Evolutionary conservation across 2,113 vertebrate genomes (phyloP).

Genomic region (Scomber japonicus): DNA sequence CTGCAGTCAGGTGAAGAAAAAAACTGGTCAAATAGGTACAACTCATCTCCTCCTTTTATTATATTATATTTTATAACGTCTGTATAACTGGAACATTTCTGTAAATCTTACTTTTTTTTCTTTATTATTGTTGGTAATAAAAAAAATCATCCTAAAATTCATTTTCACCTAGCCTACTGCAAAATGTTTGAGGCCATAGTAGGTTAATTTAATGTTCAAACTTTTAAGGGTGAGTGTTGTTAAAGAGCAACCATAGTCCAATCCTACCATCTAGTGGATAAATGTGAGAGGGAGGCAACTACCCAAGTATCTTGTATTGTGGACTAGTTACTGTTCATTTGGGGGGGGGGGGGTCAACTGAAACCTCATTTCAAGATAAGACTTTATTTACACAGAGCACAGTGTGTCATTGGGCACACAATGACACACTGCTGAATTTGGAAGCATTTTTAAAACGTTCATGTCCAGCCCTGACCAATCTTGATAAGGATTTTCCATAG

Average conservation of each 20-base stretch:
- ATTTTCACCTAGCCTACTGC: background rate
- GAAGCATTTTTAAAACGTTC: too few species aligned
- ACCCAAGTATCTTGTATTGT: background rate
- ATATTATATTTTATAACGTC: background rate
- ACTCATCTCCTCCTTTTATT: background rate
- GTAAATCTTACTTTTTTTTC: too few species aligned
- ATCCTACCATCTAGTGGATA: conserved; percentile 65
- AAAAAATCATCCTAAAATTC: background rate
- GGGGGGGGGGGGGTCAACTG: background rate
- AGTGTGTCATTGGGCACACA: too few species aligned
- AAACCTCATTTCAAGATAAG: background rate
- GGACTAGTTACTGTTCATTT: background rate
- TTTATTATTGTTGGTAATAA: too few species aligned
- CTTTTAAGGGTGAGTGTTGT: background rate
- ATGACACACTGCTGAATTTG: too few species aligned
- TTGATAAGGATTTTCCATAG: too few species aligned
- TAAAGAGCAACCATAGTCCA: background rate
- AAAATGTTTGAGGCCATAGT: background rate
- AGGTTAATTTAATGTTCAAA: background rate
- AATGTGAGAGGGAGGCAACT: background rate
- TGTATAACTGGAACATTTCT: background rate
- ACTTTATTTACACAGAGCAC: too few species aligned
- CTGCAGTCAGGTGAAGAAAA: background rate
- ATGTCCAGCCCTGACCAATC: too few species aligned
- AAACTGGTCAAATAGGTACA: too few species aligned